phyloP scores from a whole-genome alignment of 2,113 vertebrate species.

The Podiceps cristatus region DNA sequence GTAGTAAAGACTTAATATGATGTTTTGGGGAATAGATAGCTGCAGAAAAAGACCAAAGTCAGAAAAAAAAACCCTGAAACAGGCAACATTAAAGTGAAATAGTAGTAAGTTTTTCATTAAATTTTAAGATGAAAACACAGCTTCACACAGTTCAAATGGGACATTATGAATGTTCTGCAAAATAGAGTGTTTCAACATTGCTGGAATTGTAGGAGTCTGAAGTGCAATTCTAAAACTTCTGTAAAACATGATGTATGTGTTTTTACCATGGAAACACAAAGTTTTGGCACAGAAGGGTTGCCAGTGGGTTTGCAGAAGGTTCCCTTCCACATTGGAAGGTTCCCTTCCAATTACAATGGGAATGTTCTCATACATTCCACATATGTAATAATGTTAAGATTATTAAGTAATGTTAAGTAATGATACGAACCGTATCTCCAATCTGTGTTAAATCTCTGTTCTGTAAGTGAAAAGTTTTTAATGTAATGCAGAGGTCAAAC shows the following conservation, averaged over 20 bases:
- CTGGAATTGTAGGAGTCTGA: background rate
- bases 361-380: no score
- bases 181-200: background rate
- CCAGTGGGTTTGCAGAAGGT: background rate
- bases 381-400: no score
- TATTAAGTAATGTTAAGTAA: no score
- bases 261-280: background rate
- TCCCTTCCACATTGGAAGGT: background rate
- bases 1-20: background rate
- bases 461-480: background rate
- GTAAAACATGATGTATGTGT: background rate
- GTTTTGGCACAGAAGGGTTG: background rate
- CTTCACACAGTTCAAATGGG: background rate
- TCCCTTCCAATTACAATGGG: no score
- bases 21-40: background rate
- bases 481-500: background rate
- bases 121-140: background rate
- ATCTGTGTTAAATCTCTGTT: background rate
- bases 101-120: background rate
- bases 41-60: background rate
- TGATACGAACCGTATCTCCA: background rate
- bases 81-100: background rate
- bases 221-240: background rate
- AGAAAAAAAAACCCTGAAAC: background rate
- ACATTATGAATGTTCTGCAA: background rate